These are phyloP conservation scores for Ommatoiulus sabulosus DNA, from an alignment of 2,888 invertebrate genomes.

Conservation along the genomic window DNA sequence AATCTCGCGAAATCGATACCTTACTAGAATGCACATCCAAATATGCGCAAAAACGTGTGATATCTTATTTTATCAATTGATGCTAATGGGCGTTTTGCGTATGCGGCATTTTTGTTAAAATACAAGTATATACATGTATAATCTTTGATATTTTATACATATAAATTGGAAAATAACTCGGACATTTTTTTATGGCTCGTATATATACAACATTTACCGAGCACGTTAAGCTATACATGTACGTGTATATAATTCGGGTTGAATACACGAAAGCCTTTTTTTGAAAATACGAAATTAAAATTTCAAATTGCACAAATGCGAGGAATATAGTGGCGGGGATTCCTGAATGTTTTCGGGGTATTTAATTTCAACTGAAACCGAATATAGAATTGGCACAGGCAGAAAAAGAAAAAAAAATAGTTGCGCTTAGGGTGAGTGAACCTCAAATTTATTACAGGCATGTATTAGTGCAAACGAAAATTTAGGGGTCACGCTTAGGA, in stretches of 20 bases:
- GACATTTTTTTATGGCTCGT: too few species aligned
- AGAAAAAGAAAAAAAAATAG: neutral
- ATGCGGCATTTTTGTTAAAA: too few species aligned
- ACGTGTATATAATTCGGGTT: neutral
- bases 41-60: too few species aligned
- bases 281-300: conserved; percentile 1
- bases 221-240: too few species aligned
- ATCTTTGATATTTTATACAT: too few species aligned
- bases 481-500: conserved; percentile 48
- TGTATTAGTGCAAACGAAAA: conserved; percentile 48
- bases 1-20: neutral
- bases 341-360: conserved; percentile 27
- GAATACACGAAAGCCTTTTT: neutral
- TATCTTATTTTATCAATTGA: too few species aligned
- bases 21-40: neutral
- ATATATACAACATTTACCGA: too few species aligned
- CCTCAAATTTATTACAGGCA: conserved; percentile 47
- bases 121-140: too few species aligned
- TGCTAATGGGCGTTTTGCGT: too few species aligned
- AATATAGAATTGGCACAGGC: conserved; percentile 38
- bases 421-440: conserved; percentile 14
- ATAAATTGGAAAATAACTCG: too few species aligned
- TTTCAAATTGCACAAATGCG: conserved; percentile 12
- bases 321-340: neutral
- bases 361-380: conserved; percentile 45